Conservation (phyloP, 2,113 vertebrate genomes). For the Antigone vipio region DNA sequence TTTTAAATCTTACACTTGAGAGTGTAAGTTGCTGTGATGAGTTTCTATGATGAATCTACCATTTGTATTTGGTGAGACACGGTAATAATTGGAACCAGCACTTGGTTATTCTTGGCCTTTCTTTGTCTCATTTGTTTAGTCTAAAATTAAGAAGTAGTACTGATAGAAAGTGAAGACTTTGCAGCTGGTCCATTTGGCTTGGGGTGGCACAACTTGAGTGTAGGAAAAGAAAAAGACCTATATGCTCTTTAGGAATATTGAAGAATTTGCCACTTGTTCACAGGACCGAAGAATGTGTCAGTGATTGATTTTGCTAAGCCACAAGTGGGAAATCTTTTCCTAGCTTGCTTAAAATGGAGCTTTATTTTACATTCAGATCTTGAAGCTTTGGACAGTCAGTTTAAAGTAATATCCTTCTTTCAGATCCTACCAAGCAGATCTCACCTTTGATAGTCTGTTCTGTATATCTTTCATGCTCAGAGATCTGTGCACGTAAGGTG, state of each 20-base stretch:
- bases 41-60: not conserved
- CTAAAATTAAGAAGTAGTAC: not conserved
- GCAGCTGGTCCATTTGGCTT: not conserved
- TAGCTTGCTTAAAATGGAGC: not conserved
- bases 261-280: not conserved
- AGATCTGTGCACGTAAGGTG: not conserved
- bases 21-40: not conserved
- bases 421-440: not conserved
- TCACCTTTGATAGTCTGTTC: slow-evolving; percentile 7
- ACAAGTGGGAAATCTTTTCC: not conserved
- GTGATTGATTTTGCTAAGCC: not conserved
- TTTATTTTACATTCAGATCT: not conserved
- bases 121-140: not conserved
- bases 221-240: not conserved
- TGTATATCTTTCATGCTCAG: slow-evolving; percentile 1
- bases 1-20: not conserved
- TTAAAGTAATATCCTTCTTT: slow-evolving; percentile 7
- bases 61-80: not conserved
- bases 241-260: not conserved
- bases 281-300: not conserved
- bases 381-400: not conserved
- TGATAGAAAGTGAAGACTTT: not conserved
- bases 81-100: not conserved
- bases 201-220: not conserved
- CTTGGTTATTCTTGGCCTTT: not conserved